Conservation (phyloP, 2,888 invertebrate species). For the Drosophila tanythrix region DNA sequence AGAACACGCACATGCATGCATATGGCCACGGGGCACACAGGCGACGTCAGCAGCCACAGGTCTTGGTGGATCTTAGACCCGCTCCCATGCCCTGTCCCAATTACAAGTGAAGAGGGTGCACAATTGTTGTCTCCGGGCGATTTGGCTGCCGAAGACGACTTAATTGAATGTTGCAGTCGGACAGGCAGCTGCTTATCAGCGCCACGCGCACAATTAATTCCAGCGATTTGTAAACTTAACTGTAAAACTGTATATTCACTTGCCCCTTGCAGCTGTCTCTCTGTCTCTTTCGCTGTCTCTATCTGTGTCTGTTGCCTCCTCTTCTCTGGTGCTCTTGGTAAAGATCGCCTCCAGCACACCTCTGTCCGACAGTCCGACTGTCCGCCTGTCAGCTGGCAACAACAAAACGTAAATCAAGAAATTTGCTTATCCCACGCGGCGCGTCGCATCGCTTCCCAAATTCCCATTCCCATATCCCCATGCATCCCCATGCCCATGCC, state of each 20-base stretch:
- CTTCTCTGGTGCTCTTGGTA: neutral
- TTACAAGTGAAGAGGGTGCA: constrained; percentile 26
- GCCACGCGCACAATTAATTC: constrained; percentile 72
- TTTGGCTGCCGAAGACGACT: constrained; percentile 55
- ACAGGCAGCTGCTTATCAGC: constrained; percentile 73
- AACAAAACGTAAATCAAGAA: constrained; percentile 75
- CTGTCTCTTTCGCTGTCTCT: neutral
- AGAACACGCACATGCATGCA: constrained; percentile 40
- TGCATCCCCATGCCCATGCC: neutral
- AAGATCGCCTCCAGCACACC: constrained; percentile 14
- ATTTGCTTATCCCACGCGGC: constrained; percentile 76
- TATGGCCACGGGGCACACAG: constrained; percentile 1
- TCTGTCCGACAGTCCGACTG: constrained; percentile 5
- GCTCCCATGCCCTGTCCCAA: neutral
- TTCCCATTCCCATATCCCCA: constrained; percentile 12
- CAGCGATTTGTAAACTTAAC: constrained; percentile 74
- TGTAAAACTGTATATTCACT: constrained; percentile 64
- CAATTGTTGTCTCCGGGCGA: constrained; percentile 25
- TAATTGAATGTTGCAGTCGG: constrained; percentile 66
- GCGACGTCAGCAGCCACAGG: neutral
- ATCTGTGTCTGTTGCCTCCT: neutral
- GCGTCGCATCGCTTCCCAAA: constrained; percentile 8
- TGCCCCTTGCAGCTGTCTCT: neutral
- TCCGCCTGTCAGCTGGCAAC: constrained; percentile 58
- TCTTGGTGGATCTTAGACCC: neutral